Base-by-base conservation (phyloP, 30 jellyfish, hydroid and myxozoan species). In the Aurelia sp. region DNA sequence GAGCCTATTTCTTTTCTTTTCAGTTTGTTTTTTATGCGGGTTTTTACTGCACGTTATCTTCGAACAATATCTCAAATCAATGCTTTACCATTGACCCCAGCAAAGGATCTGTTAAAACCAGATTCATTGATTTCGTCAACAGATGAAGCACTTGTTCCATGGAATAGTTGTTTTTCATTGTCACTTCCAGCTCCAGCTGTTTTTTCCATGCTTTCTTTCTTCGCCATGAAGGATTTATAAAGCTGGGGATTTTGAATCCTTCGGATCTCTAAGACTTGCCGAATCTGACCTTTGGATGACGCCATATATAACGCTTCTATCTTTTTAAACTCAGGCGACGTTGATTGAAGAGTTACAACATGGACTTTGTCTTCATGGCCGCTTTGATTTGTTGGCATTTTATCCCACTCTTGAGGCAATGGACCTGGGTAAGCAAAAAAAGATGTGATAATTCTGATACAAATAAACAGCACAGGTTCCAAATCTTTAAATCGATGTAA, bases 221-320 rank as follows among this genome's bases (percentile, higher is more conserved):
- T 79, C 12, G 90, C 73, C 67, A 48, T n/a, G 58, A 31, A 79
- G 2, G 81, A 47, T 52, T 63, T 65, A 52, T 62, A 79, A 44
- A 79, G 81, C 44, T 67, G 80, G 18, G 90, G 90, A 44, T 79
- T 79, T 22, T 79, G 90, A 62, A 79, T 79, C 17, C 90, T 63
- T 44, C 66, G n/a, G 10, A 79, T 79, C 12, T 79, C 41, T 18
- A 13, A 6, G 5, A 60, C 48, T 40, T 50, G 17, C 18, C 8
- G 21, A 20, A 75, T 75, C 19, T 22, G 73, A n/a, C 74, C 74
- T 17, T 57, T 41, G 61, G 73, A 21, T 13, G 74, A 13, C 5
- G 27, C 11, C 55, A 11, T 2, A 55, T 51, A 75, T n/a, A 47
- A 20, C 17, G 40, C 17, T 3, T 40, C 31, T 30, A 75, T 72